Base-by-base conservation (phyloP, 2,797 vertebrate species). In the Hafferia zeledoni region DNA sequence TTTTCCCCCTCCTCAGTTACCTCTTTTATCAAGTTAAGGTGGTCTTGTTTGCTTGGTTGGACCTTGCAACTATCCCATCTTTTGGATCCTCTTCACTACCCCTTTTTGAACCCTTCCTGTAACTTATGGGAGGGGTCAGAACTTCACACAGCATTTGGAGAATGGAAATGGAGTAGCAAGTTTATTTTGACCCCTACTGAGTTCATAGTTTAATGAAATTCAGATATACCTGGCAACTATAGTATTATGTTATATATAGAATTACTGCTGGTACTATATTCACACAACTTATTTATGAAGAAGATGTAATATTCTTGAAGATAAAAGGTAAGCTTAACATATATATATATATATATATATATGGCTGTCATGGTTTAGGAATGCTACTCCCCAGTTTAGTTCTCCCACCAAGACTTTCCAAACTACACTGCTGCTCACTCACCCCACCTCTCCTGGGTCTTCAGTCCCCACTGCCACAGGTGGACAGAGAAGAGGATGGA, bases 401-500 rank as follows among this genome's bases (percentile, higher is more conserved):
- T 75, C 12, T 68, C 35, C 41, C 31, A 24, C 6, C 0, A 2
- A 69, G 55, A 28, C 13, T 24, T 56, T 69, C 11, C 9, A 55
- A 68, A 55, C 7, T 8, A 8, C 25, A 8, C 31, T 43, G 7
- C 49, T 31, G 13, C 39, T 43, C 15, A 14, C 19, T 76, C 53
- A 5, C 27, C 55, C 16, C 43, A 37, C 27, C 7, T 37, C 6
- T 20, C 18, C 3, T 5, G 6, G 2, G 2, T 28, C 13, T 55
- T 37, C 57, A 49, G 35, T 17, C 11, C 53, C 4, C 25, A 6
- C 27, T 0, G 28, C 37, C 13, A 0, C 25, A 30, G 14, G 17
- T 27, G 14, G 30, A 35, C 53, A 35, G 27, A 43, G 49, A 86
- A 20, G 11, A 49, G 14, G 41, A 63, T 0, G 49, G 43, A 49